A percentile compares a stretch with the other conserved stretches of the same genome.
These are phyloP conservation scores for Sycobia sp. DNA, from an alignment of 1,140 invertebrate species.

Conservation along the genomic window DNA sequence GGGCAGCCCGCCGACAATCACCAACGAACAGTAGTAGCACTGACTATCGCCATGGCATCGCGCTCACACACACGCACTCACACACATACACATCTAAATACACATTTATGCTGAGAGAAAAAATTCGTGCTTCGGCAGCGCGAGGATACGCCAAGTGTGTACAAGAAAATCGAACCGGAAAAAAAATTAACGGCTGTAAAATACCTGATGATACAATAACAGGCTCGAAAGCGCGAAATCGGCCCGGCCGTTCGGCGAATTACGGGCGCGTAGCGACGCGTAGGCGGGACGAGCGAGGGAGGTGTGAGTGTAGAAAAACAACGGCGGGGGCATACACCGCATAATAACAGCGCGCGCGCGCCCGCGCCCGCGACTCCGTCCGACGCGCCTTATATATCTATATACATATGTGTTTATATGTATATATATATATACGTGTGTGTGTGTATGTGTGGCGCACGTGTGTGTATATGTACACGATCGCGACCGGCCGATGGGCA, in stretches of 20 bases:
- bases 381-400: too few species aligned
- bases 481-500: conserved; percentile 26
- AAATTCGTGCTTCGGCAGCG: background rate
- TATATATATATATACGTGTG: too few species aligned
- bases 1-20: too few species aligned
- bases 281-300: background rate
- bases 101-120: background rate
- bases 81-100: background rate
- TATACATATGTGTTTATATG: too few species aligned
- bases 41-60: background rate
- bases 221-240: conserved; percentile 1
- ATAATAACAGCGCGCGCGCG: background rate
- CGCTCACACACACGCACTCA: background rate
- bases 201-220: conserved; percentile 3
- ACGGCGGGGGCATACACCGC: background rate
- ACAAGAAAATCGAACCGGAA: background rate
- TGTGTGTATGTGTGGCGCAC: too few species aligned
- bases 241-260: too few species aligned
- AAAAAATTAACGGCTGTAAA: conserved; percentile 5
- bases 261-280: too few species aligned
- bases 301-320: background rate
- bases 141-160: too few species aligned
- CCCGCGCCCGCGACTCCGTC: too few species aligned
- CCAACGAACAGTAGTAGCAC: too few species aligned
- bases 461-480: too few species aligned